These are phyloP conservation scores for Cyanocitta stelleri DNA, from an alignment of 2,113 vertebrate species.

Conservation along the genomic window DNA sequence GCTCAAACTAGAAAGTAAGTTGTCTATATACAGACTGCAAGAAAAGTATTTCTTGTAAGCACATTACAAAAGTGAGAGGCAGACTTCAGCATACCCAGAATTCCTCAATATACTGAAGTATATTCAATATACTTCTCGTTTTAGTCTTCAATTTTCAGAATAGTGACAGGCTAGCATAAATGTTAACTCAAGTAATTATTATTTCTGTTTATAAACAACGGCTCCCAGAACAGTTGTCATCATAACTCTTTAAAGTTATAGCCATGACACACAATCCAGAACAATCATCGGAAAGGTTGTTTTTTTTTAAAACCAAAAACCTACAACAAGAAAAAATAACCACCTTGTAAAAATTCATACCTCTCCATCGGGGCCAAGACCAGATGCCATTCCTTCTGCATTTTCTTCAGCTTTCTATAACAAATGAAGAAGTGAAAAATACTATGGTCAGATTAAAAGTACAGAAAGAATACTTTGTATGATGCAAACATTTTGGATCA, in stretches of 20 bases:
- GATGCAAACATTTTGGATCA: background rate
- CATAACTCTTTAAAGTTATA: background rate
- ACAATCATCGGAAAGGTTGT: background rate
- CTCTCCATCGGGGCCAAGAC: constrained; percentile 94
- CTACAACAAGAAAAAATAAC: background rate
- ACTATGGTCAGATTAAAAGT: background rate
- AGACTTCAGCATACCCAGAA: background rate
- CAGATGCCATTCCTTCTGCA: constrained; percentile 83
- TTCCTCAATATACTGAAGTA: too few species aligned
- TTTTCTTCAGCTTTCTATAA: constrained; percentile 89
- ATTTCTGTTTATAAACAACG: background rate
- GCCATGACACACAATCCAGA: background rate
- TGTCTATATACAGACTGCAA: background rate
- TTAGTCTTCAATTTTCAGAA: background rate
- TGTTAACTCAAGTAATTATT: background rate
- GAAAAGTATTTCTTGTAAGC: background rate
- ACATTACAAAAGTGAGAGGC: background rate
- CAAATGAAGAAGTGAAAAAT: constrained; percentile 8
- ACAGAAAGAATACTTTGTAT: background rate
- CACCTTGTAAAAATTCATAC: constrained; percentile 60
- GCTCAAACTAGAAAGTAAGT: background rate
- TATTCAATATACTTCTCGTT: background rate
- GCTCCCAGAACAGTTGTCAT: background rate
- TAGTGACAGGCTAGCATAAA: background rate
- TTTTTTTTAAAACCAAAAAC: background rate